A percentile compares a stretch with the other conserved stretches of the same genome.
Evolutionary conservation across 1,140 invertebrate genomes (phyloP).

Genomic region (Chionoecetes opilio): DNA sequence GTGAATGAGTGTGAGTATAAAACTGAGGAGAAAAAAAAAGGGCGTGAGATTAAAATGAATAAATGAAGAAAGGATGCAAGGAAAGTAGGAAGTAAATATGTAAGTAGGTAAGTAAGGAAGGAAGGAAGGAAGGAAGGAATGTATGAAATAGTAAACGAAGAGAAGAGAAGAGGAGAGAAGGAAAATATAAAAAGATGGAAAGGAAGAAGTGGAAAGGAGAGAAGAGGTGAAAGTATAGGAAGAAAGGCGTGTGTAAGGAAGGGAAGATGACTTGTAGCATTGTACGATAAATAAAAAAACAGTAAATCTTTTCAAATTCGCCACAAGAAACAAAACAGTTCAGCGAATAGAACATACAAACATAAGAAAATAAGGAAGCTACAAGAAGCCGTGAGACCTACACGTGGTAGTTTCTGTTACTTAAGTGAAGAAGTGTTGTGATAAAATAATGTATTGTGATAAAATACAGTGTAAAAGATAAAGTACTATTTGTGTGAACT

Average conservation of each 20-base stretch:
- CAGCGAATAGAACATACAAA: too few relatives aligned
- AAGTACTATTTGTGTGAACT: not conserved
- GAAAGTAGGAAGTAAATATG: not conserved
- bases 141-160: not conserved
- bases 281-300: not conserved
- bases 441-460: too few relatives aligned
- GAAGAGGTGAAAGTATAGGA: not conserved
- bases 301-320: not conserved
- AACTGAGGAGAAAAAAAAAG: not conserved
- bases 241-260: not conserved
- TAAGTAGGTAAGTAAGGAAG: not conserved
- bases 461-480: too few relatives aligned
- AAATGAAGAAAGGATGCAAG: not conserved
- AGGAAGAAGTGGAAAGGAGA: not conserved
- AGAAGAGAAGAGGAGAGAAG: not conserved
- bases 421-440: too few relatives aligned
- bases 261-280: not conserved
- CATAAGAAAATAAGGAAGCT: too few relatives aligned
- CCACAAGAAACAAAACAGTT: not conserved
- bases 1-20: too few relatives aligned
- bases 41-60: not conserved
- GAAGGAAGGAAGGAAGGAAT: not conserved
- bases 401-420: too few relatives aligned
- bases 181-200: not conserved
- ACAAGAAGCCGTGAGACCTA: too few relatives aligned